These are phyloP conservation scores for Smutsia temminckii DNA, from an alignment of 2,797 vertebrate species.

Conservation along the genomic window DNA sequence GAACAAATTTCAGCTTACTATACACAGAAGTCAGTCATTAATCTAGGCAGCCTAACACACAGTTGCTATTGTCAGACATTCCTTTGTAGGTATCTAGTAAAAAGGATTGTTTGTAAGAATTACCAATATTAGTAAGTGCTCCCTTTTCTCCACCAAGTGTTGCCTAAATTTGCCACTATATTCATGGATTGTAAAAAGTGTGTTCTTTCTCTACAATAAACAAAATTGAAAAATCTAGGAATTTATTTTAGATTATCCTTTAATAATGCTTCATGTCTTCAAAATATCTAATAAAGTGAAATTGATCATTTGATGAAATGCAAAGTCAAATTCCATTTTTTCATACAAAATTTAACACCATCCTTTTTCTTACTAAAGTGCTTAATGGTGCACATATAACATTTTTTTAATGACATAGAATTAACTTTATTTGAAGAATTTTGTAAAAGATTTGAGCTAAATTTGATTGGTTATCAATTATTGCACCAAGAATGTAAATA, in stretches of 20 bases:
- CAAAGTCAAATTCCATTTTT: constrained; percentile 34
- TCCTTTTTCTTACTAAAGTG: constrained; percentile 1
- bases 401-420: background rate
- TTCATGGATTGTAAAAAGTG: background rate
- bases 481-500: background rate
- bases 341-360: background rate
- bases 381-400: background rate
- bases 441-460: constrained; percentile 18
- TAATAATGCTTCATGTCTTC: constrained; percentile 3
- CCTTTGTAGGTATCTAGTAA: background rate
- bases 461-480: constrained; percentile 26
- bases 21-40: background rate
- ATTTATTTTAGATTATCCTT: background rate
- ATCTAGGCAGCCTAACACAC: background rate
- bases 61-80: background rate
- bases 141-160: background rate
- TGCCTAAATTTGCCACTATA: background rate
- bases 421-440: constrained; percentile 9
- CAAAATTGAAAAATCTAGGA: background rate
- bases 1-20: background rate
- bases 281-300: background rate
- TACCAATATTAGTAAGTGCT: background rate
- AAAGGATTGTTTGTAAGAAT: background rate
- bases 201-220: background rate
- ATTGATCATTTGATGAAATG: background rate